Base-by-base conservation (phyloP, 2,113 vertebrate species). In the Turnix velox region DNA sequence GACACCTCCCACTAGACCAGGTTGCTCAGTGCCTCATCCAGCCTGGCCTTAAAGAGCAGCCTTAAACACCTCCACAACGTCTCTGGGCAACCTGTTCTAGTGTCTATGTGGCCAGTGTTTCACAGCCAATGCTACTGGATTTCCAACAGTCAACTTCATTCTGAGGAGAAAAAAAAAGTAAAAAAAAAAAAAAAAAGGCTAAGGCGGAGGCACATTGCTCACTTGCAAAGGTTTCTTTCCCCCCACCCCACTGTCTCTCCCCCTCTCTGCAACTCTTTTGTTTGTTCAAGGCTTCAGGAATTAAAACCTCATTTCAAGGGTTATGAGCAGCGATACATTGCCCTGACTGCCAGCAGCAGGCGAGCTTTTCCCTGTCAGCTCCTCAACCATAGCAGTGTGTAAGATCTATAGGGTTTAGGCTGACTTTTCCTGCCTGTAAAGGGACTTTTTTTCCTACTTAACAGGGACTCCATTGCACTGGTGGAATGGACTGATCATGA, bases 261-360 rank as follows among this genome's bases (percentile, higher is more conserved):
- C 72, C 86, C 46, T 90, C 57, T 92, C 49, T 91, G 84, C 84
- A 82, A 81, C 33, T 72, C 88, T 93, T 80, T 75, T 96, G 77
- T 94, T 94, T 93, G 52, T 90, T 88, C 80, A 95, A 93, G 92
- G 12, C 82, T 95, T 92, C 45, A 76, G 93, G 84, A 96, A 95
- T 95, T 94, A 94, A 95, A 96, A 92, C 88, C 86, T 96, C 93
- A 88, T 95, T 96, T 88, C 77, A 67, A 82, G 92, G 88, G 88
- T 75, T 93, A 83, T 71, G 85, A 74, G 85, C 90, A 94, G 67
- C 7, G 3, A 85, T 90, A 80, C 84, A 43, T 63, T 74, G 87
- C 59, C 35, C 72, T 86, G 94, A 91, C 93, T 84, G 88, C 49
- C 88, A 90, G 76, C 94, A 92, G 86, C 88, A 88, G 88, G 75